These are phyloP conservation scores for Buathra laborator DNA, from an alignment of 2,888 invertebrate species.

Conservation along the genomic window DNA sequence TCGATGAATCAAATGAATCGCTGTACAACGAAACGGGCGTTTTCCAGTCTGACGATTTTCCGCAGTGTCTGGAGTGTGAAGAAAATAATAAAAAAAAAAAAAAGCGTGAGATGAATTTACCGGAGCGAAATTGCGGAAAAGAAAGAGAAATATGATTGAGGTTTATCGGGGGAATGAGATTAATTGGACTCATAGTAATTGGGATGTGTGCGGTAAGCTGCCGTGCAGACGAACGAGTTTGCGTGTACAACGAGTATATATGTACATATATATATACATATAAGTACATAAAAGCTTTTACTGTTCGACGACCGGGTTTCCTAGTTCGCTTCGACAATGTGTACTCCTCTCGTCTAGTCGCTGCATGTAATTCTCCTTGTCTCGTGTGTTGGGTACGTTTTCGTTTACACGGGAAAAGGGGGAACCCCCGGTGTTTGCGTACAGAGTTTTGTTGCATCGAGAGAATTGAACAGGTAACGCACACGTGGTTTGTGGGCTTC, in stretches of 20 bases:
- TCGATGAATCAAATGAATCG: neutral
- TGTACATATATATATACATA: neutral
- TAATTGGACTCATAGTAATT: slow-evolving; percentile 61
- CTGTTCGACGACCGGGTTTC: slow-evolving; percentile 41
- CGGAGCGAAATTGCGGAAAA: neutral
- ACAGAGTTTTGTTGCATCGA: slow-evolving; percentile 38
- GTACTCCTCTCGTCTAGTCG: neutral
- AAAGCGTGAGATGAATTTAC: neutral
- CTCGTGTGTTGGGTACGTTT: neutral
- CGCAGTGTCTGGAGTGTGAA: neutral
- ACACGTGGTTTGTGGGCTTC: slow-evolving; percentile 19
- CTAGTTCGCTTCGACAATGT: slow-evolving; percentile 41
- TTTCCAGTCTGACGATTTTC: slow-evolving; percentile 34
- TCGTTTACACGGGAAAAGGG: neutral
- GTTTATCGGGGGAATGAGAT: slow-evolving; percentile 39
- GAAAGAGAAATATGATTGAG: slow-evolving; percentile 1
- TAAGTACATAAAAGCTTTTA: neutral
- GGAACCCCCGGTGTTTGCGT: slow-evolving; percentile 26
- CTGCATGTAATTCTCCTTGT: slow-evolving; percentile 12
- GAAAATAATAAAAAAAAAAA: neutral
- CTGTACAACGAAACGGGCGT: slow-evolving; percentile 20
- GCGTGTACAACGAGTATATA: neutral
- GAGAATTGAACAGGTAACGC: slow-evolving; percentile 51
- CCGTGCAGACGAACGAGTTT: slow-evolving; percentile 32
- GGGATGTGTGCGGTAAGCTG: slow-evolving; percentile 41